Percentiles rank a stretch among this genome's conserved stretches.
Evolutionary conservation across 1,140 invertebrate species (phyloP).

Genomic region (Ips typographus): DNA sequence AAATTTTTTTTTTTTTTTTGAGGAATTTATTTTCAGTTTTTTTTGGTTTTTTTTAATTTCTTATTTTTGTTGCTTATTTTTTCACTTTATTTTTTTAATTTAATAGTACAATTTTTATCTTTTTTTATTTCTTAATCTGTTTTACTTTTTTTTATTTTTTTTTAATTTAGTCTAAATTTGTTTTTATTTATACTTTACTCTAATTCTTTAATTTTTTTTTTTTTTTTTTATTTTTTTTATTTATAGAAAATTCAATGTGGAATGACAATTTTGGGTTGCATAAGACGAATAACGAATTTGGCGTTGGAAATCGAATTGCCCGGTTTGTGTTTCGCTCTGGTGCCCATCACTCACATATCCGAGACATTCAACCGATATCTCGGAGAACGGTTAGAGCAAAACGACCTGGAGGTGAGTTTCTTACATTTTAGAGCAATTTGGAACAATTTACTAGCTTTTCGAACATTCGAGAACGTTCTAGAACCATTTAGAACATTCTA

Average conservation of each 20-base stretch:
- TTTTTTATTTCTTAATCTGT: background rate
- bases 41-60: background rate
- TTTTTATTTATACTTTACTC: background rate
- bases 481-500: background rate
- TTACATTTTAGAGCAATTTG: background rate
- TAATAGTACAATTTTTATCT: background rate
- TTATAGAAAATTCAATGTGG: conserved; percentile 58
- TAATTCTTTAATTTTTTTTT: background rate
- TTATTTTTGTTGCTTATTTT: no score
- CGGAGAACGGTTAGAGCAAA: conserved; percentile 54
- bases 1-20: no score
- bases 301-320: conserved; percentile 61
- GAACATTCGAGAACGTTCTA: no score
- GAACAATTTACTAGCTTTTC: no score
- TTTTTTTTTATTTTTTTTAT: no score
- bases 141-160: conserved; percentile 5
- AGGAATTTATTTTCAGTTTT: no score
- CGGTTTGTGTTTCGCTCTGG: conserved; percentile 56
- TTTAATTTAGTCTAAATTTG: conserved; percentile 26
- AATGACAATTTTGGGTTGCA: conserved; percentile 59
- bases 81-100: background rate
- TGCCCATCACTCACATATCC: conserved; percentile 63
- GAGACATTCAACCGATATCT: conserved; percentile 61
- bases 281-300: conserved; percentile 57
- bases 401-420: conserved; percentile 51